Evolutionary conservation across 2,113 vertebrate species (phyloP).

Genomic region (Hyperopisus bebe): DNA sequence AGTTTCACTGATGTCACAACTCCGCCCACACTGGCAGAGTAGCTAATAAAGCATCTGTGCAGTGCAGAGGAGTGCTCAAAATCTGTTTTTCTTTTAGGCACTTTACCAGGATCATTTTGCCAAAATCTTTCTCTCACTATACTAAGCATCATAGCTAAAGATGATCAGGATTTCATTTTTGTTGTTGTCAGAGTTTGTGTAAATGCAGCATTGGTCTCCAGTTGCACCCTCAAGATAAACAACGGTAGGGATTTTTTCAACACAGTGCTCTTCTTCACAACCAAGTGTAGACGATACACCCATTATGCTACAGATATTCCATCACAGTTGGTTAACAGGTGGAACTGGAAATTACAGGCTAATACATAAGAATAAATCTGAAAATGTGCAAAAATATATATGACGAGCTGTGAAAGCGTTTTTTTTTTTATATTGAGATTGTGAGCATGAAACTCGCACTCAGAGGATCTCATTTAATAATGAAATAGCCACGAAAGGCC

Average conservation of each 20-base stretch:
- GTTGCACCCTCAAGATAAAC: background rate
- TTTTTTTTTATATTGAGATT: background rate
- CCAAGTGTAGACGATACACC: no score
- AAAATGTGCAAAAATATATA: background rate
- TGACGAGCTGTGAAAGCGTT: background rate
- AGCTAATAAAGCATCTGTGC: background rate
- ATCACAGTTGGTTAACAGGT: background rate
- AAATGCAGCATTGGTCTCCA: background rate
- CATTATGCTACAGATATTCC: background rate
- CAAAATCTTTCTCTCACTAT: background rate
- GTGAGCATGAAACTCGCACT: background rate
- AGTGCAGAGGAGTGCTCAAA: background rate
- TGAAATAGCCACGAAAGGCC: background rate
- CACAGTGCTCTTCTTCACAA: background rate
- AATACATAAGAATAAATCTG: background rate
- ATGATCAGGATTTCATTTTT: background rate
- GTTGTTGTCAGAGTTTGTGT: no score
- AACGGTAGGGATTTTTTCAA: background rate
- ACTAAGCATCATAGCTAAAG: background rate
- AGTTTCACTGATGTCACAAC: background rate
- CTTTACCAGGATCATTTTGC: background rate
- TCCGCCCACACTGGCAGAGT: background rate
- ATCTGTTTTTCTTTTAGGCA: slow-evolving; percentile 2
- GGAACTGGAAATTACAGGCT: background rate
- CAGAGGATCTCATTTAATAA: background rate